A percentile compares a stretch with the other conserved stretches of the same genome.
phyloP scores from a whole-genome alignment of 2,113 vertebrate genomes.

The Mus pahari region DNA sequence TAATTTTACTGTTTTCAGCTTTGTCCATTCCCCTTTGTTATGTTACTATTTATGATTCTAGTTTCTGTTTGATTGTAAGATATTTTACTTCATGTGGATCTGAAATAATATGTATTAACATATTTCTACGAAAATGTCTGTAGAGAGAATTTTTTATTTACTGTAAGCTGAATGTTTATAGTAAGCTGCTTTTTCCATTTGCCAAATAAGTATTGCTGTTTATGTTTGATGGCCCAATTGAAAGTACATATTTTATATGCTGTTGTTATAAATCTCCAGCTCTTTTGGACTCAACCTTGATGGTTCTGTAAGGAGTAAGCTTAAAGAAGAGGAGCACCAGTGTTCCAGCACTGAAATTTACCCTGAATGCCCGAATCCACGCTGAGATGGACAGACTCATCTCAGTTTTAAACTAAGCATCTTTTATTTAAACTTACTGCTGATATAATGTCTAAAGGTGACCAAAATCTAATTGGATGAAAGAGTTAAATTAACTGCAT shows the following conservation, averaged over 20 bases:
- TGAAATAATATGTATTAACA: slow-evolving; percentile 22
- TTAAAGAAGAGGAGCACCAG: slow-evolving; percentile 24
- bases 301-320: slow-evolving; percentile 60
- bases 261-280: slow-evolving; percentile 47
- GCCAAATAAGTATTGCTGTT: slow-evolving; percentile 59
- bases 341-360: slow-evolving; percentile 20
- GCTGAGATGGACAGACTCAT: slow-evolving; percentile 15
- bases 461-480: slow-evolving; percentile 34
- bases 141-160: slow-evolving; percentile 53
- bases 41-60: slow-evolving; percentile 49
- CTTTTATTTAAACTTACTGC: slow-evolving; percentile 42
- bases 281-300: slow-evolving; percentile 24
- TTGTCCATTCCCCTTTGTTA: not conserved
- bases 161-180: slow-evolving; percentile 60
- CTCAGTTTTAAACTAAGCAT: not conserved
- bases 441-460: slow-evolving; percentile 47
- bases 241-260: slow-evolving; percentile 50
- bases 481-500: slow-evolving; percentile 55
- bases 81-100: slow-evolving; percentile 33
- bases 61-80: slow-evolving; percentile 49
- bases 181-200: slow-evolving; percentile 35
- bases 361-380: slow-evolving; percentile 29
- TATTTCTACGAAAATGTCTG: slow-evolving; percentile 14
- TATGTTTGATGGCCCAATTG: slow-evolving; percentile 47
- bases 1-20: slow-evolving; percentile 19